These are phyloP conservation scores for Dilophus febrilis DNA, from an alignment of 2,888 invertebrate genomes.

Conservation along the genomic window DNA sequence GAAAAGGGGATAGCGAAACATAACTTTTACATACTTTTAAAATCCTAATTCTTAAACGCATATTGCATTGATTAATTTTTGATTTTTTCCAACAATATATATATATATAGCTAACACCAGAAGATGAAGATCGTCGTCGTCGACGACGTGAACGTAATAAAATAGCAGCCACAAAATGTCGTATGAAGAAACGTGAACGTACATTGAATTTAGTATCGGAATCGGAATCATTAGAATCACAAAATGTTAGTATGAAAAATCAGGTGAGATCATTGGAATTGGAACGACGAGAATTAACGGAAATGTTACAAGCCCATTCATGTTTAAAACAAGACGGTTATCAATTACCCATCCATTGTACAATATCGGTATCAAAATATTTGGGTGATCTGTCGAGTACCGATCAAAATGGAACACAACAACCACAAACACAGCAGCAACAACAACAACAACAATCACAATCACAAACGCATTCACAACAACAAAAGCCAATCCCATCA, in stretches of 20 bases:
- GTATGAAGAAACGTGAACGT: constrained; percentile 81
- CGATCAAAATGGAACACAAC: constrained; percentile 6
- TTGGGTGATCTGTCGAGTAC: constrained; percentile 19
- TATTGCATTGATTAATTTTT: no score
- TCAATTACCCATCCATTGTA: constrained; percentile 16
- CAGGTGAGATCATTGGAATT: constrained; percentile 69
- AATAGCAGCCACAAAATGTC: constrained; percentile 86
- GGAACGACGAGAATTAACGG: constrained; percentile 58
- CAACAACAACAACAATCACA: constrained; percentile 9
- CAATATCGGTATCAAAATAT: constrained; percentile 14
- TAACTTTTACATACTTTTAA: no score
- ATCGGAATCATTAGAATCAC: constrained; percentile 68
- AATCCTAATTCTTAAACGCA: no score
- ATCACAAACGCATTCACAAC: constrained; percentile 1
- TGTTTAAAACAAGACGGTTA: constrained; percentile 37
- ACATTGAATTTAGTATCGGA: constrained; percentile 73
- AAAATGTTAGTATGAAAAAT: constrained; percentile 67
- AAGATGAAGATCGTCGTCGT: constrained; percentile 76
- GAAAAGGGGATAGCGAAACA: no score
- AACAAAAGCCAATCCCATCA: constrained; percentile 20
- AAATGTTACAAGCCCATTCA: constrained; percentile 60
- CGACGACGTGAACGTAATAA: constrained; percentile 81
- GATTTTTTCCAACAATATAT: no score
- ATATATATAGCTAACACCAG: constrained; percentile 68
- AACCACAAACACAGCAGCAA: constrained; percentile 8